Evolutionary conservation across 2,888 invertebrate species (phyloP).

Genomic region (Belgica antarctica): DNA sequence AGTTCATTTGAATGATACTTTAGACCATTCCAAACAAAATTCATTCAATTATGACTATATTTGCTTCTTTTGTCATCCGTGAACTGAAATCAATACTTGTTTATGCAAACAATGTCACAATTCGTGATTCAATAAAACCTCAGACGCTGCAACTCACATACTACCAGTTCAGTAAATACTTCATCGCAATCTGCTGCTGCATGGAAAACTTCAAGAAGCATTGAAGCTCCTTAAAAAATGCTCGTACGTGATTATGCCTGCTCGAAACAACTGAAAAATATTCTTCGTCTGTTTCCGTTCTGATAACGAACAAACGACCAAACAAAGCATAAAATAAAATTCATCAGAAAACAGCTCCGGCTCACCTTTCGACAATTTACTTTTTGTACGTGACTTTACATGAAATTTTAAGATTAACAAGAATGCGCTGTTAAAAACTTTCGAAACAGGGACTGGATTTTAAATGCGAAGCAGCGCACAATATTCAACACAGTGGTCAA

Average conservation of each 20-base stretch:
- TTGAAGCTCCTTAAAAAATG: too few relatives aligned
- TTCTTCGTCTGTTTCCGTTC: conserved; percentile 7
- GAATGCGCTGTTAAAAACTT: too few relatives aligned
- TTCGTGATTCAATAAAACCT: neutral
- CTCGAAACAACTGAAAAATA: neutral
- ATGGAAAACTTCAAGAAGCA: too few relatives aligned
- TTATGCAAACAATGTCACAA: too few relatives aligned
- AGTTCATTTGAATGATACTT: too few relatives aligned
- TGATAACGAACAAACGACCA: conserved; percentile 1
- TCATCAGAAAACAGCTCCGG: neutral
- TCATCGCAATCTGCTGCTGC: too few relatives aligned
- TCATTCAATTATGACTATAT: too few relatives aligned
- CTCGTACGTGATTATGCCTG: neutral
- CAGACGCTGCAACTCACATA: neutral
- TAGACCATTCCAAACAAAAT: too few relatives aligned
- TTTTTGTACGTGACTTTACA: conserved; percentile 26
- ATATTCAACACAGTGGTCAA: too few relatives aligned
- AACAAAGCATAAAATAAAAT: conserved; percentile 15
- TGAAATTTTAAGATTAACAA: conserved; percentile 5
- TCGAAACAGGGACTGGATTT: neutral
- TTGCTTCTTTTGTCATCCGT: too few relatives aligned
- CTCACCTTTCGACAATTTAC: conserved; percentile 7
- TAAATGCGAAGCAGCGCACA: neutral
- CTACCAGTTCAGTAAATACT: too few relatives aligned
- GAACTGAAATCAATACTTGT: too few relatives aligned